Evolutionary conservation across 2,888 invertebrate genomes (phyloP).

Genomic region (Caenorhabditis imperialis): DNA sequence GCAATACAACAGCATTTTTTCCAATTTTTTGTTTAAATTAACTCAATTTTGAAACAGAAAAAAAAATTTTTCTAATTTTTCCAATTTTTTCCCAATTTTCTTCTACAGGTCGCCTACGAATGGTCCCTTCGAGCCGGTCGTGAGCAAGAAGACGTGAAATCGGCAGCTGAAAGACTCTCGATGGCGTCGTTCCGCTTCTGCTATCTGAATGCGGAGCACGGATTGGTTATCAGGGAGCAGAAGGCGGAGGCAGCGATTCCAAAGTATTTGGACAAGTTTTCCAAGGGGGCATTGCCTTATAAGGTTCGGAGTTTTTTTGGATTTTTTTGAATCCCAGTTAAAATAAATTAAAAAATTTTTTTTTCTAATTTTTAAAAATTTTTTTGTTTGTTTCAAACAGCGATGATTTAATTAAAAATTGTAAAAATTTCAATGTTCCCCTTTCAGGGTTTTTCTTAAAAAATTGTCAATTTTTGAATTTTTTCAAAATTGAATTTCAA

Average conservation of each 20-base stretch:
- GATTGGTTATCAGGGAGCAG: slow-evolving; percentile 53
- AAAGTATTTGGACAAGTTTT: slow-evolving; percentile 55
- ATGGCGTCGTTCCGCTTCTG: slow-evolving; percentile 56
- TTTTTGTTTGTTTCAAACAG: too few relatives aligned
- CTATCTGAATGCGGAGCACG: slow-evolving; percentile 57
- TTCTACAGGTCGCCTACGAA: slow-evolving; percentile 62
- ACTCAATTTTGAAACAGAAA: neutral
- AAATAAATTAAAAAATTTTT: neutral
- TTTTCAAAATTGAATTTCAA: too few relatives aligned
- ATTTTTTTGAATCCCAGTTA: neutral
- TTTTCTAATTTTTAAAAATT: slow-evolving; percentile 1
- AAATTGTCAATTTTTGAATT: too few relatives aligned
- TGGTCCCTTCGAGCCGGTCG: slow-evolving; percentile 59
- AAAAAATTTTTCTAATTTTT: neutral
- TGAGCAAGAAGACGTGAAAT: slow-evolving; percentile 58
- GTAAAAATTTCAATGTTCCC: too few relatives aligned
- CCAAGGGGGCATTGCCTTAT: slow-evolving; percentile 57
- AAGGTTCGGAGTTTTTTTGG: slow-evolving; percentile 33
- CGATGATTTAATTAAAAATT: too few relatives aligned
- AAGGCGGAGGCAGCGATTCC: slow-evolving; percentile 25
- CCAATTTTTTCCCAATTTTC: neutral
- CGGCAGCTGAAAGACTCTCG: slow-evolving; percentile 48
- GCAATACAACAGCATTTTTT: too few relatives aligned
- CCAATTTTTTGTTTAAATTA: neutral
- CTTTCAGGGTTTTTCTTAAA: too few relatives aligned